Percentiles rank a stretch among this genome's conserved stretches.
Evolutionary conservation across 2,797 vertebrate species (phyloP).

Genomic region (Paguma larvata): DNA sequence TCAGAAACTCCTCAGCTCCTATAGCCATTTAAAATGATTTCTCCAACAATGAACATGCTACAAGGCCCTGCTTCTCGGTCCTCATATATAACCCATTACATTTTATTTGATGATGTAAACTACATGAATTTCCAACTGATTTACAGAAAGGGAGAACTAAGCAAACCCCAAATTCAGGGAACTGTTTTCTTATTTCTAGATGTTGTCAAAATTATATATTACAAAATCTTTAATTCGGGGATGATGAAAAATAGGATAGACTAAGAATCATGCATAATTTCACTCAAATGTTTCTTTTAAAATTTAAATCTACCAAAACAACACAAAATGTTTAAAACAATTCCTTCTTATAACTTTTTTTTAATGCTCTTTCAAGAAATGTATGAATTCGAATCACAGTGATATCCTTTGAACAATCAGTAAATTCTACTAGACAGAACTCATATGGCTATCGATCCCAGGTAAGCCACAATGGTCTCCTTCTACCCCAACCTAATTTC

Average conservation of each 20-base stretch:
- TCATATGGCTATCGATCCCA: background rate
- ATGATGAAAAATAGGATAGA: background rate
- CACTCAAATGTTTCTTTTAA: background rate
- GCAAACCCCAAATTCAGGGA: background rate
- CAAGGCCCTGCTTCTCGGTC: background rate
- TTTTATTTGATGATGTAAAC: background rate
- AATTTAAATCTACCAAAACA: background rate
- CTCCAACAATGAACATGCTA: background rate
- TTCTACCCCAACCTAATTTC: background rate
- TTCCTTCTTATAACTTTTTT: background rate
- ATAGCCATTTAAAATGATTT: constrained; percentile 25
- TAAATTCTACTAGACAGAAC: constrained; percentile 36
- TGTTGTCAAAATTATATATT: background rate
- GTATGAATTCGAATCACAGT: constrained; percentile 69
- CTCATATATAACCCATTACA: background rate
- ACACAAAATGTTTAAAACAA: background rate
- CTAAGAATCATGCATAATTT: background rate
- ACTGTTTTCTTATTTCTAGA: constrained; percentile 10
- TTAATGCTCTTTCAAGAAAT: constrained; percentile 50
- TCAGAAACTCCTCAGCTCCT: background rate
- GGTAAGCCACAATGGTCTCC: background rate
- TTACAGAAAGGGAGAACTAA: constrained; percentile 4
- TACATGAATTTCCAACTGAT: background rate
- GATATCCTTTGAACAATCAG: background rate
- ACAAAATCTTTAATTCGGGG: background rate